Base-by-base conservation (phyloP, 2,888 invertebrate species). In the Lycaena phlaeas region DNA sequence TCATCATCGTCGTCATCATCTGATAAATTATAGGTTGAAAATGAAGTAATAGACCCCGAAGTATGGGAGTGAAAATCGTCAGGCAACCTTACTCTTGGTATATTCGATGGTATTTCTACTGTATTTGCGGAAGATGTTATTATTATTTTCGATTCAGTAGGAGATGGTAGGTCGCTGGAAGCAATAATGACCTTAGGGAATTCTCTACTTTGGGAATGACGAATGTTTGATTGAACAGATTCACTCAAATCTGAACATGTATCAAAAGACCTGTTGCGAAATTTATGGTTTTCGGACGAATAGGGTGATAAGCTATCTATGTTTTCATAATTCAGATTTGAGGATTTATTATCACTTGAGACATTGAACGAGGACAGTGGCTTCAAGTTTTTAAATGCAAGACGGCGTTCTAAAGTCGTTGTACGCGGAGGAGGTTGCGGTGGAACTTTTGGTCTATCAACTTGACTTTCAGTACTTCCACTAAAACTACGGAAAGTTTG, bases 361-460 rank as follows among this genome's bases (percentile, higher is more conserved):
- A 64, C 49, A 18, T 70, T 70, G 46, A 84, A 82, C 0, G 81
- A 79, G 15, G 78, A 76, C 29, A 81, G 49, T 2, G 69, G 68
- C 47, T 81, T 84, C 1, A 74, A 61, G 49, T 74, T 74, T 59
- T 71, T 72, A 42, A 75, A 84, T 2, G 76, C 77, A 14, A 78
- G 68, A 45, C 87, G 86, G 28, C 90, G 75, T 14, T 89, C 90
- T 38, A 92, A 73, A 3, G 92, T 91, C 22, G 89, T 89, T 2
- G 90, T 89, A 57, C 94, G 81, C 0, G 92, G 93, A 0, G 94
- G 94, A 2, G 94, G 94, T 44, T 88, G 84, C 0, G 92, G 91
- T 1, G 90, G 90, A 42, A 87, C 68, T 64, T 73, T 86, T 1
- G 66, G 57, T 7, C 66, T 71, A 42, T 79, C 77, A 11, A 48